Percentiles rank a stretch among this genome's conserved stretches.
phyloP scores from a whole-genome alignment of 2,888 invertebrate genomes.

The Calliphora vomitoria region DNA sequence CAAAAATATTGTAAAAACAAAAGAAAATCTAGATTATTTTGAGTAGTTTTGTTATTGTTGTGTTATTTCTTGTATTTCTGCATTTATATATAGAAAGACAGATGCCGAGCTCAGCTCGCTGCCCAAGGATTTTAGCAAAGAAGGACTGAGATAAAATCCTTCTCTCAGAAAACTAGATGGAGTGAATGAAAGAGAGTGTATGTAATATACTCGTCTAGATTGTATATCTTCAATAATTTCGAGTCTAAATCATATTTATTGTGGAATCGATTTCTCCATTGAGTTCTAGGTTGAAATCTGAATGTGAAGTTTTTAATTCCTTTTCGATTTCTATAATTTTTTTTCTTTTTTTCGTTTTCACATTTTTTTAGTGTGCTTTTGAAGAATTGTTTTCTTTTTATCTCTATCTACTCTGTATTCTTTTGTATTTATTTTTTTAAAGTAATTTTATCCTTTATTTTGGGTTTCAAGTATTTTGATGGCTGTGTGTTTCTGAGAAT shows the following conservation, averaged over 20 bases:
- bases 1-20: slow-evolving; percentile 51
- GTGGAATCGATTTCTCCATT: background rate
- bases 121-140: slow-evolving; percentile 47
- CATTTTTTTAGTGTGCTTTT: background rate
- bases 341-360: background rate
- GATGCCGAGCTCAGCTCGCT: slow-evolving; percentile 21
- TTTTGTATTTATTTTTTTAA: slow-evolving; percentile 60
- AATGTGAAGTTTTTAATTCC: background rate
- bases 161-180: background rate
- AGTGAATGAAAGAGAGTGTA: slow-evolving; percentile 8
- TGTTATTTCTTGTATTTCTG: slow-evolving; percentile 37
- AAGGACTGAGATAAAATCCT: background rate
- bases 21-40: slow-evolving; percentile 48
- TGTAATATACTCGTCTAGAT: background rate
- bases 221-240: background rate
- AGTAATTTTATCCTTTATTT: slow-evolving; percentile 69
- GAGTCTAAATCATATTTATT: background rate
- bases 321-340: background rate
- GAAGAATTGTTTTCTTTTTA: slow-evolving; percentile 20
- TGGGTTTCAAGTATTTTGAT: slow-evolving; percentile 68
- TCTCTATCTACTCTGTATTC: slow-evolving; percentile 16
- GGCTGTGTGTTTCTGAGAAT: slow-evolving; percentile 33
- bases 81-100: slow-evolving; percentile 42
- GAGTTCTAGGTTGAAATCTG: slow-evolving; percentile 25
- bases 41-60: slow-evolving; percentile 34